phyloP scores from a whole-genome alignment of 2,888 invertebrate species.

The Corythucha ciliata region DNA sequence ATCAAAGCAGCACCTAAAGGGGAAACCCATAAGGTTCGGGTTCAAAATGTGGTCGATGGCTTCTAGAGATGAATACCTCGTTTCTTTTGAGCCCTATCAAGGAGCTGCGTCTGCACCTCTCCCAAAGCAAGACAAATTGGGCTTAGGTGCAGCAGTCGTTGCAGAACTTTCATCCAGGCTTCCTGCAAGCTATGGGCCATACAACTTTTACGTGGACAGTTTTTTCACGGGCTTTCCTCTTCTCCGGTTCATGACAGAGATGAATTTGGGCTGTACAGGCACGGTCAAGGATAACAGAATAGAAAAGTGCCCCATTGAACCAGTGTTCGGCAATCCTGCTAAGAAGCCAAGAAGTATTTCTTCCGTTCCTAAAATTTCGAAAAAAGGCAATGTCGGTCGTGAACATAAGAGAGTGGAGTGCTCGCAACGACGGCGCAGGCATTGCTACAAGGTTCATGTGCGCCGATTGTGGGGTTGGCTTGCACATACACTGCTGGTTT shows the following conservation, averaged over 20 bases:
- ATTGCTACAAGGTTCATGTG: too few relatives aligned
- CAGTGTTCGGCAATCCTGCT: too few relatives aligned
- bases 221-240: conserved; percentile 11
- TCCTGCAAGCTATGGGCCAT: conserved; percentile 5
- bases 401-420: too few relatives aligned
- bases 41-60: conserved; percentile 24
- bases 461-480: too few relatives aligned
- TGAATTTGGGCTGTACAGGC: conserved; percentile 7
- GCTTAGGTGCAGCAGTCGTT: conserved; percentile 18
- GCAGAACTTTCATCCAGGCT: not conserved
- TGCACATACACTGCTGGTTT: too few relatives aligned
- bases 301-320: conserved; percentile 13
- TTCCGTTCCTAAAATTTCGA: too few relatives aligned
- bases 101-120: conserved; percentile 15
- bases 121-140: conserved; percentile 10
- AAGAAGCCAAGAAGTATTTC: too few relatives aligned
- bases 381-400: too few relatives aligned
- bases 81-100: conserved; percentile 16
- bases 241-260: not conserved
- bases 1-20: conserved; percentile 9
- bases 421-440: too few relatives aligned
- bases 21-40: too few relatives aligned
- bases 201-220: conserved; percentile 13
- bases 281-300: conserved; percentile 6
- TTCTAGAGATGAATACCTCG: conserved; percentile 10